A percentile compares a stretch with the other conserved stretches of the same genome.
These are phyloP conservation scores for Cheiracanthium punctorium DNA, from an alignment of 2,888 invertebrate species.

Conservation along the genomic window DNA sequence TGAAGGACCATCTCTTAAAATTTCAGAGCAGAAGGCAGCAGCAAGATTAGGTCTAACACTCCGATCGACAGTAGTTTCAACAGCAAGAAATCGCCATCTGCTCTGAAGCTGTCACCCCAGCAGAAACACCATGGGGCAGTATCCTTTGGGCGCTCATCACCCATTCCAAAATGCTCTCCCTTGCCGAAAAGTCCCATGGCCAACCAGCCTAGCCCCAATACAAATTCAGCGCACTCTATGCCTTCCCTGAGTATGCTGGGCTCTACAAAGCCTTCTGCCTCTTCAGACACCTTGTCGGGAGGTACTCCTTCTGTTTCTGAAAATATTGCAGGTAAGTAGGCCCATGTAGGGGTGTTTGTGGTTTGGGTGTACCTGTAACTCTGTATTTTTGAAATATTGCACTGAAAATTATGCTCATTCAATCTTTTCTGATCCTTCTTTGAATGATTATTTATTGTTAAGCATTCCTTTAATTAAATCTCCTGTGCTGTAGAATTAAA, in stretches of 20 bases:
- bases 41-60: conserved; percentile 71
- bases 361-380: not conserved
- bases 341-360: no score
- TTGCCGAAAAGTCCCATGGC: conserved; percentile 62
- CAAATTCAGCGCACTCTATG: conserved; percentile 57
- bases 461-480: no score
- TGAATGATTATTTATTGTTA: no score
- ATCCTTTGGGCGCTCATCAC: conserved; percentile 81
- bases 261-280: not conserved
- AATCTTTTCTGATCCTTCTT: no score
- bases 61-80: conserved; percentile 68
- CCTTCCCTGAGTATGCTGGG: conserved; percentile 59
- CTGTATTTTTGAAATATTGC: no score
- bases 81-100: conserved; percentile 70
- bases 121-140: conserved; percentile 36
- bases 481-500: no score
- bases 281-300: no score
- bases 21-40: conserved; percentile 72
- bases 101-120: conserved; percentile 59
- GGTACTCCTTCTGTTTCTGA: no score
- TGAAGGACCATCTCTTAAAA: not conserved
- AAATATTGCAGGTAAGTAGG: no score
- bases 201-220: conserved; percentile 63
- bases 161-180: conserved; percentile 69
- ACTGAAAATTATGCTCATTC: no score